Evolutionary conservation across 2,888 invertebrate genomes (phyloP), one percentile per base, ranked within the genome.

Genomic region (Macrophya annulata): DNA sequence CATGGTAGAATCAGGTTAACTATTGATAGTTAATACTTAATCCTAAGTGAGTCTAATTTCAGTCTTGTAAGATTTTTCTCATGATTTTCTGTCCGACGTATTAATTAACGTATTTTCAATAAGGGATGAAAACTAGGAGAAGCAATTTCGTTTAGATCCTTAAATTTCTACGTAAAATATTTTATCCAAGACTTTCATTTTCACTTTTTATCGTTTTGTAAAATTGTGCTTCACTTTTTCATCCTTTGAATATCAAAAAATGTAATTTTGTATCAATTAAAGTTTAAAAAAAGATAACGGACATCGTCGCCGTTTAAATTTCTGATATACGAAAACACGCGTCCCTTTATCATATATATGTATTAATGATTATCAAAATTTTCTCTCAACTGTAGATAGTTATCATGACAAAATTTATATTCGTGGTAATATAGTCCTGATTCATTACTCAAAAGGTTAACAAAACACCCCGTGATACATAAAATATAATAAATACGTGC

Each of bases 381-480:
- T 12, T 10, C 21, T 62, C 25, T 25, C 9, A 62, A 25, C 17
- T 6, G 68, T 0, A 25, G 37, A 37, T 37, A 37, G 68, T 68
- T 12, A 62, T 62, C 25, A 17, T 17, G 68, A 25, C 15, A 1
- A 68, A 68, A 68, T 68, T 68, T 68, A 68, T 68, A 68, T 31
- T 10, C 17, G 4, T 8, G 31, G 31, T 68, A 68, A 68, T 68
- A 37, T 31, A 37, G 68, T 17, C 12, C 1, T 68, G 37, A 68
- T 68, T 68, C 68, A 68, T 68, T 68, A 25, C 37, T 68, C 37
- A 1, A 6, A 68, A 37, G 68, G 68, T 68, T 37, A 17, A 68
- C 12, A 68, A 17, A 37, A 37, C 4, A 68, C 15, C 37, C 37
- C 37, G 15, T 15, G 12, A 17, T 37, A 68, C 12, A 31, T 25